These are phyloP conservation scores for Leucophora obtusa DNA, from an alignment of 2,888 invertebrate species.

Conservation along the genomic window DNA sequence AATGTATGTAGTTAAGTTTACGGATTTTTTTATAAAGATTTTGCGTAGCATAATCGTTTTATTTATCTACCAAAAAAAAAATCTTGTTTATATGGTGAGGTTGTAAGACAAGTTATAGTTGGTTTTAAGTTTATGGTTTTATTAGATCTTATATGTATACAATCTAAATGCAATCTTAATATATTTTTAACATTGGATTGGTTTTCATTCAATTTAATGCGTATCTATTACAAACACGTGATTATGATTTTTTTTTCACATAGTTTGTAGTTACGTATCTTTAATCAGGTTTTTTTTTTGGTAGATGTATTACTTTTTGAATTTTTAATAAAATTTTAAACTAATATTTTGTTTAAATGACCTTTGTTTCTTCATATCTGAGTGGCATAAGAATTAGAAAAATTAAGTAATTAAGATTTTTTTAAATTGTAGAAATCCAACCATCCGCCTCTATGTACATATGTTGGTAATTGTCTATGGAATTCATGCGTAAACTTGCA, in stretches of 20 bases:
- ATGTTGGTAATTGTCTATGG: constrained; percentile 4
- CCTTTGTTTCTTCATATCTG: constrained; percentile 26
- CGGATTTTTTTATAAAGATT: neutral
- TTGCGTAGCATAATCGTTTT: constrained; percentile 17
- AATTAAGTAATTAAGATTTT: constrained; percentile 15
- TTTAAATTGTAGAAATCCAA: constrained; percentile 16
- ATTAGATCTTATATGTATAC: constrained; percentile 1
- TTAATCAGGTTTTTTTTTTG: constrained; percentile 6
- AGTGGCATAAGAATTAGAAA: neutral
- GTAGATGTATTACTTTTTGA: too few relatives aligned
- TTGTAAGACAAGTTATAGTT: constrained; percentile 36
- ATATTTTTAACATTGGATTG: neutral
- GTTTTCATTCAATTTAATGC: constrained; percentile 1
- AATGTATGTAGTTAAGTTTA: neutral
- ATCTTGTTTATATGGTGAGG: constrained; percentile 29
- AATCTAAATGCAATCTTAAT: constrained; percentile 10
- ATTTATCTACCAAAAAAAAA: neutral
- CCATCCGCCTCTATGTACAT: neutral
- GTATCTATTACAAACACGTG: constrained; percentile 31
- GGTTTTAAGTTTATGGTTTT: neutral
- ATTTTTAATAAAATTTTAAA: neutral
- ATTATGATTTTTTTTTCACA: neutral
- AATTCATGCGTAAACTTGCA: constrained; percentile 30
- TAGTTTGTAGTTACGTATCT: neutral
- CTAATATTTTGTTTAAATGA: constrained; percentile 21